Evolutionary conservation across 2,797 vertebrate species (phyloP), one percentile per base, ranked within the genome.

Genomic region (Agapornis canus): DNA sequence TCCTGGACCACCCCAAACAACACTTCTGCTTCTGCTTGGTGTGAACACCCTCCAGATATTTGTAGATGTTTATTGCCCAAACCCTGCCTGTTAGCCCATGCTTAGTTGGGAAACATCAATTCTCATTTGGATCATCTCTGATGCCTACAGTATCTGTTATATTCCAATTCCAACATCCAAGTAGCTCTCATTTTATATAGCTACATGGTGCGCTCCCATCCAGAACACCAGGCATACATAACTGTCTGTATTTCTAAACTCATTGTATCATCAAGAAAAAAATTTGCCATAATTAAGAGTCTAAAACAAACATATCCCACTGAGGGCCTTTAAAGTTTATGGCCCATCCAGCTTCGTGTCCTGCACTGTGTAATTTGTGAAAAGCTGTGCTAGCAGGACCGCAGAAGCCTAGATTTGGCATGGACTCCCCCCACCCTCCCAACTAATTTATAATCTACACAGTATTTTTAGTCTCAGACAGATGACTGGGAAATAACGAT

Each of bases 321-420:
- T 37, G 75, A 94, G 77, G 57, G 47, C 31, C 68, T 90, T 97
- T 92, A 94, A 92, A 91, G 54, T 89, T 96, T 96, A 97, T 93
- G 82, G 64, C 9, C 73, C 91, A 76, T 95, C 54, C 59, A 94
- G 73, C 21, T 60, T 82, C 82, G 64, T 61, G 49, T 69, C 69
- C 49, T 80, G 64, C 56, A 82, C 27, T n/a, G n/a, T 72, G 72
- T 82, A 90, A 94, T 89, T 92, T 94, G 72, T 69, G 45, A 90
- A 93, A 23, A 77, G 72, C 69, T 91, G 60, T 56, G 48, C 82
- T 91, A 84, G 76, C 72, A 90, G 32, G 54, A 89, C 39, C 2
- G 4, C 43, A 54, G 37, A 73, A 90, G 43, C 35, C 42, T 72
- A 64, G 49, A 63, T 87, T 82, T 89, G 76, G 69, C 81, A 84